phyloP scores from a whole-genome alignment of 2,113 vertebrate species.

The Orthochromis indermauri region DNA sequence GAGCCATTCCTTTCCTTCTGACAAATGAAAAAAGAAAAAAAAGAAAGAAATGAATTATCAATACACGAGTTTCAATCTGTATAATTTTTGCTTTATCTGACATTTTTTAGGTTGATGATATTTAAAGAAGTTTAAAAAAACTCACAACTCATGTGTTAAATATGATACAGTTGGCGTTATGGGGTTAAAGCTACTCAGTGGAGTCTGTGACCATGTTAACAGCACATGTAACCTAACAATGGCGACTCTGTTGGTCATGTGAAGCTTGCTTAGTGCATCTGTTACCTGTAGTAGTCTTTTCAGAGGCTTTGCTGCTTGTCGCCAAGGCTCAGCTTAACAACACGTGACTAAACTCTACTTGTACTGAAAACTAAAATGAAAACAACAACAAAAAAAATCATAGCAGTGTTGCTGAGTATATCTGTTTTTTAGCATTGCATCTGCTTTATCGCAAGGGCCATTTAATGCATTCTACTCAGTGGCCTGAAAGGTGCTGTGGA shows the following conservation, averaged over 20 bases:
- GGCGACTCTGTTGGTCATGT: neutral
- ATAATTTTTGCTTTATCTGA: neutral
- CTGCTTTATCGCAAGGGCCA: neutral
- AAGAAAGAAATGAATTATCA: neutral
- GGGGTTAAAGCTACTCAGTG: neutral
- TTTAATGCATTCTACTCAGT: neutral
- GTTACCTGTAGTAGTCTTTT: neutral
- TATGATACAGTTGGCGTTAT: neutral
- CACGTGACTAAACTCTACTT: neutral
- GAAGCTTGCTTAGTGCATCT: neutral
- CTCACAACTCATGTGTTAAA: neutral
- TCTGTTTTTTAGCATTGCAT: neutral
- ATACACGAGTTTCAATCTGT: fast-evolving
- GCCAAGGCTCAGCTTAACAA: neutral
- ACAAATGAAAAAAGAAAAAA: neutral
- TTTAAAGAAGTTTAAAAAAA: neutral
- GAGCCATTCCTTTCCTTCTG: neutral
- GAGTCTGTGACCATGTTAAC: neutral
- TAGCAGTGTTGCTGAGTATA: neutral
- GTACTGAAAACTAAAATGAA: neutral
- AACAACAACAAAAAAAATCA: neutral
- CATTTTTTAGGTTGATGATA: neutral
- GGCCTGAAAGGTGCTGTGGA: neutral
- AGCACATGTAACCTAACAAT: neutral
- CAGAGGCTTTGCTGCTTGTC: neutral